Evolutionary conservation across 2,113 vertebrate species (phyloP).

Genomic region (Neolamprologus sp.): DNA sequence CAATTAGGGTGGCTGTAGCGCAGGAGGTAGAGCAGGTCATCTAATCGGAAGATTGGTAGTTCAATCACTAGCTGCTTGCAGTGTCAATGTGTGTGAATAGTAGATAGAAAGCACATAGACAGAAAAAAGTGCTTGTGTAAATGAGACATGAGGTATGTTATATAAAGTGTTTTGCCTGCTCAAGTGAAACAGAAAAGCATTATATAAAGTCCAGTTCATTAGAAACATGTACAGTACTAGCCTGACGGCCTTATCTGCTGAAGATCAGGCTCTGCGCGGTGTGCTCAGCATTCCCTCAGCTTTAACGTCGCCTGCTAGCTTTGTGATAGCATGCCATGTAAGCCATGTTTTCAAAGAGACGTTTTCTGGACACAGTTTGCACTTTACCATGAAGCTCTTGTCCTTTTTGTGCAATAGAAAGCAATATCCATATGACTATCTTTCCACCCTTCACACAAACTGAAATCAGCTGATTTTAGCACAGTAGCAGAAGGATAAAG

Average conservation of each 20-base stretch:
- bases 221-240: not conserved
- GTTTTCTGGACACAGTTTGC: not conserved
- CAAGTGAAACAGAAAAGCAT: not conserved
- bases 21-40: not conserved
- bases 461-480: not conserved
- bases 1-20: not conserved
- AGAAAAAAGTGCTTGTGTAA: not conserved
- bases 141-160: not conserved
- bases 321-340: not conserved
- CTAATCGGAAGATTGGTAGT: not conserved
- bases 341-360: not conserved
- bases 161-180: not conserved
- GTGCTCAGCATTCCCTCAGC: not conserved
- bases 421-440: not conserved
- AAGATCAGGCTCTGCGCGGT: not conserved
- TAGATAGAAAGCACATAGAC: not conserved
- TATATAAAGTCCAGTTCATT: not conserved
- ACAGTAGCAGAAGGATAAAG: not conserved
- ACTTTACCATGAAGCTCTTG: not conserved
- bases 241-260: not conserved
- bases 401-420: not conserved
- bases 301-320: not conserved
- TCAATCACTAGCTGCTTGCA: not conserved
- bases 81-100: not conserved
- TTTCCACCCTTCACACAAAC: not conserved